Evolutionary conservation across 2,113 vertebrate genomes (phyloP).

Genomic region (Ornithorhynchus anatinus): DNA sequence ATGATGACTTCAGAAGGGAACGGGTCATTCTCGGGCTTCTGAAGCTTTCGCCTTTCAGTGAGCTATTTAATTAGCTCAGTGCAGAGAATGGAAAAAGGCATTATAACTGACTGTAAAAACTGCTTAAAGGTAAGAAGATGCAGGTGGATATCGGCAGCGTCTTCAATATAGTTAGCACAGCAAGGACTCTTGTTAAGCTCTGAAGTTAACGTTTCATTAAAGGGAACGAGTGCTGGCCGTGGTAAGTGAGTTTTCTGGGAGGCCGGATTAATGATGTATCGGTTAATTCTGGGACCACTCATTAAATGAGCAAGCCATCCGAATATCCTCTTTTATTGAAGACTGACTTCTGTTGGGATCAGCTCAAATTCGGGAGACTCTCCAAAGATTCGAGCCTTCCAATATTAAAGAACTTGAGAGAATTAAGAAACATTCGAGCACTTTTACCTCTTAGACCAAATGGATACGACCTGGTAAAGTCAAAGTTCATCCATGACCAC

Average conservation of each 20-base stretch:
- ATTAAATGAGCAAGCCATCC: too few relatives aligned
- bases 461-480: not conserved
- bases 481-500: too few relatives aligned
- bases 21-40: not conserved
- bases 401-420: not conserved
- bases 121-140: not conserved
- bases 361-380: not conserved
- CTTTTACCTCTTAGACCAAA: not conserved
- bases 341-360: not conserved
- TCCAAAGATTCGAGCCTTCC: not conserved
- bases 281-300: not conserved
- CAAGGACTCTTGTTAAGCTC: not conserved
- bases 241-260: not conserved
- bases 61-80: not conserved
- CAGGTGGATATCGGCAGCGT: not conserved
- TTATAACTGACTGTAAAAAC: not conserved
- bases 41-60: not conserved
- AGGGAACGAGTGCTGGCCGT: not conserved
- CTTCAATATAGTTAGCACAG: not conserved
- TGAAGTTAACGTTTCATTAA: constrained; percentile 18
- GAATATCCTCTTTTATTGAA: not conserved
- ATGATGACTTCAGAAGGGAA: not conserved
- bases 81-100: constrained; percentile 5
- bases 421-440: not conserved
- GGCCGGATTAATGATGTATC: not conserved